Evolutionary conservation across 1,140 invertebrate genomes (phyloP).

Genomic region (Aricia agestis): DNA sequence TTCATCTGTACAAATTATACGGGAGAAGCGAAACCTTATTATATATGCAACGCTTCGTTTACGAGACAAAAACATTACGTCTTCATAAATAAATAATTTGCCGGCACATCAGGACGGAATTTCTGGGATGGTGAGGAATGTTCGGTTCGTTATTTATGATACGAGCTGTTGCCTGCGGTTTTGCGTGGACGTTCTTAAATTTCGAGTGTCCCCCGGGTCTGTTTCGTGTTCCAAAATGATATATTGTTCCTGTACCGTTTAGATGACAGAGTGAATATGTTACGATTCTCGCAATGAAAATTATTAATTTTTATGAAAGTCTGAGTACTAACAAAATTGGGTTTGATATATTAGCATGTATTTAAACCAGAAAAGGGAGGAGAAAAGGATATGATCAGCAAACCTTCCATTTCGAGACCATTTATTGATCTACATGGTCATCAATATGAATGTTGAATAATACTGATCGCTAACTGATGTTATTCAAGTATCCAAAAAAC

Average conservation of each 20-base stretch:
- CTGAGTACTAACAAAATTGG: no score
- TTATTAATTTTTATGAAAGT: no score
- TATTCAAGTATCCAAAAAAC: no score
- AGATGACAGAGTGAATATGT: neutral
- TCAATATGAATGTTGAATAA: no score
- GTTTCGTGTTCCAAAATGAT: neutral
- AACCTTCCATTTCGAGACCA: no score
- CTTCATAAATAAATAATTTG: slow-evolving; percentile 47
- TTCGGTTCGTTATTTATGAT: slow-evolving; percentile 1
- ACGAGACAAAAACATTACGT: slow-evolving; percentile 41
- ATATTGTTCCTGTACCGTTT: neutral
- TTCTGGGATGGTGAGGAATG: neutral
- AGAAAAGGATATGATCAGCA: no score
- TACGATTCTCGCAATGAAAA: no score
- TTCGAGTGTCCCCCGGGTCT: neutral
- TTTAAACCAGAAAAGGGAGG: no score
- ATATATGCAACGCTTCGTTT: slow-evolving; percentile 49
- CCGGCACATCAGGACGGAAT: neutral
- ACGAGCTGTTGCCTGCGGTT: neutral
- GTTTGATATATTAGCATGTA: no score
- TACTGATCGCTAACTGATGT: no score
- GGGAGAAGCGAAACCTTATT: slow-evolving; percentile 28
- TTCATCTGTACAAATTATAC: slow-evolving; percentile 9
- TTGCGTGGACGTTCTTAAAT: slow-evolving; percentile 6
- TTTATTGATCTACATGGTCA: no score